Evolutionary conservation across 2,113 vertebrate species (phyloP).

Genomic region (Antechinus stuartii): DNA sequence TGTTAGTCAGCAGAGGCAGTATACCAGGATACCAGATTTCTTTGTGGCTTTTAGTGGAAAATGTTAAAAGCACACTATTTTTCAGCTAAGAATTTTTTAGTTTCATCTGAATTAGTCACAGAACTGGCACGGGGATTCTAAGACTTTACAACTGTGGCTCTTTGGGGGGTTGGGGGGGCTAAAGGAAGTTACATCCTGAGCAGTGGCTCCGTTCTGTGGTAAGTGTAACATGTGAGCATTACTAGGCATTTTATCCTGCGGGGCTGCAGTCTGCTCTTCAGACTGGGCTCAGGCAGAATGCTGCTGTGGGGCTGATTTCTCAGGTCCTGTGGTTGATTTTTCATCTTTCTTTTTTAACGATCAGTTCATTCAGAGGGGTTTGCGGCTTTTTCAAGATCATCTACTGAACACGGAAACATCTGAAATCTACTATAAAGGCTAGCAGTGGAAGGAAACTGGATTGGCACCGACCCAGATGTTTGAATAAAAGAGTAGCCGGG

Average conservation of each 20-base stretch:
- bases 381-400: slow-evolving; percentile 57
- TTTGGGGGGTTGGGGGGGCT: slow-evolving; percentile 56
- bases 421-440: slow-evolving; percentile 63
- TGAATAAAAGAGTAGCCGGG: slow-evolving; percentile 85
- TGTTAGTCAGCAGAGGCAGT: slow-evolving; percentile 85
- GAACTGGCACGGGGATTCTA: slow-evolving; percentile 77
- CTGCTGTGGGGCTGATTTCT: slow-evolving; percentile 55
- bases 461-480: slow-evolving; percentile 82
- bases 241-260: slow-evolving; percentile 83
- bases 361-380: slow-evolving; percentile 28
- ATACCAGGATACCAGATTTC: slow-evolving; percentile 83
- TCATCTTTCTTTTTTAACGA: slow-evolving; percentile 46
- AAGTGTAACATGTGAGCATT: slow-evolving; percentile 88
- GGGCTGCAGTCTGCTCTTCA: slow-evolving; percentile 83
- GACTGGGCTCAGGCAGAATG: slow-evolving; percentile 78
- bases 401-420: slow-evolving; percentile 68
- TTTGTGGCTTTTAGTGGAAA: slow-evolving; percentile 88
- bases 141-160: slow-evolving; percentile 77
- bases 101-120: slow-evolving; percentile 86
- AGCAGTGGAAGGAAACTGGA: slow-evolving; percentile 78
- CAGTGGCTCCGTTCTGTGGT: slow-evolving; percentile 81
- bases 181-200: slow-evolving; percentile 86
- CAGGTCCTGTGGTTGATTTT: slow-evolving; percentile 49
- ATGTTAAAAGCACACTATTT: slow-evolving; percentile 84
- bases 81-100: slow-evolving; percentile 82